Conservation (phyloP, 2,113 vertebrate genomes). For the Cavia aperea region DNA sequence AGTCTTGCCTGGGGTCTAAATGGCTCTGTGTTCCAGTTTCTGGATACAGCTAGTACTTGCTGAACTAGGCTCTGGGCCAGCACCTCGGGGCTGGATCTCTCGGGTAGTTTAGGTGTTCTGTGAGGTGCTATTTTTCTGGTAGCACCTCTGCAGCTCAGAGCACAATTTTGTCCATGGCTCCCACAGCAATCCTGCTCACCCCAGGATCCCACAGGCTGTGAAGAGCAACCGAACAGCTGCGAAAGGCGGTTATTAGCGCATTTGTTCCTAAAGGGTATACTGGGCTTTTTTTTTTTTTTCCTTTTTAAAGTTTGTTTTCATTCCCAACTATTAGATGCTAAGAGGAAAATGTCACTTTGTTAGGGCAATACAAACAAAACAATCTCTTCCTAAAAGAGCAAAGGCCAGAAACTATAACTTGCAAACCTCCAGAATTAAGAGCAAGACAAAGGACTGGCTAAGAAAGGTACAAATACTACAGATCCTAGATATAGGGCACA, state of each 20-base stretch:
- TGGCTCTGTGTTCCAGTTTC: background rate
- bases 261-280: constrained; percentile 57
- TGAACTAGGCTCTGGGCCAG: background rate
- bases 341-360: constrained; percentile 53
- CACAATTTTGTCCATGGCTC: background rate
- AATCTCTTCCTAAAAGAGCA: background rate
- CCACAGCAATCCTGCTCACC: constrained; percentile 3
- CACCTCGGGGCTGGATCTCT: background rate
- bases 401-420: background rate
- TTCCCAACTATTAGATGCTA: constrained; percentile 34
- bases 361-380: constrained; percentile 41
- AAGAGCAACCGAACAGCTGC: constrained; percentile 45
- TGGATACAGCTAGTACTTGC: background rate
- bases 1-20: constrained; percentile 9
- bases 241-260: constrained; percentile 42
- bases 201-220: background rate
- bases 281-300: background rate
- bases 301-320: constrained; percentile 44
- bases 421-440: constrained; percentile 25
- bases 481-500: background rate
- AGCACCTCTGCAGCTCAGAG: background rate
- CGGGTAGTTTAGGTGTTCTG: background rate
- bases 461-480: background rate
- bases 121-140: constrained; percentile 4
- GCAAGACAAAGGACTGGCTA: background rate